These are phyloP conservation scores for Rhinopithecus roxellana DNA, from an alignment of 2,113 vertebrate species.

Conservation along the genomic window DNA sequence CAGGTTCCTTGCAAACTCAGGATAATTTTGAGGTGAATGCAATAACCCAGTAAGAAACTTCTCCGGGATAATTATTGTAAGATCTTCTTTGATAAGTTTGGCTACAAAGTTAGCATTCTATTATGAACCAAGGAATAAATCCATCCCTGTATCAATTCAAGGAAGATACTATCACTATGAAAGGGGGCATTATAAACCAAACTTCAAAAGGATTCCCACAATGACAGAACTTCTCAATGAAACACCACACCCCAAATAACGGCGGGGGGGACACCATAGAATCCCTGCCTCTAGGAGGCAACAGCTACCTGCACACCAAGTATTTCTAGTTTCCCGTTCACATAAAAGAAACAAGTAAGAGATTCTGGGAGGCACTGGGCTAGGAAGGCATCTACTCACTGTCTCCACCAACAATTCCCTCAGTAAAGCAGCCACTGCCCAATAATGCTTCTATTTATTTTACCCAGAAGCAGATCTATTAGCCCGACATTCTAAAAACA, in stretches of 20 bases:
- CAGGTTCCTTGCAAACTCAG: background rate
- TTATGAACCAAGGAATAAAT: background rate
- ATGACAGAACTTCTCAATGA: background rate
- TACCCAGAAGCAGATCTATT: conserved; percentile 65
- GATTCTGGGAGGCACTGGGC: background rate
- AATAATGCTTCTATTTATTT: conserved; percentile 57
- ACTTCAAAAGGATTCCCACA: background rate
- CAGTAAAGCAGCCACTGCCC: conserved; percentile 33
- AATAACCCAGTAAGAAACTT: background rate
- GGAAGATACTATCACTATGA: background rate
- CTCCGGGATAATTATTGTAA: background rate
- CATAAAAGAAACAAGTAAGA: background rate
- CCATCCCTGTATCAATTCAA: background rate
- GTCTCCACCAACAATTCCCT: background rate
- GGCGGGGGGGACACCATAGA: background rate
- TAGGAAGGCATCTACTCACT: background rate
- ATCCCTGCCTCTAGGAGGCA: background rate
- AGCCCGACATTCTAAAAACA: conserved; percentile 71
- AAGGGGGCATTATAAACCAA: background rate
- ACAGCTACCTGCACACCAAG: background rate
- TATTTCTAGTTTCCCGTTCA: background rate
- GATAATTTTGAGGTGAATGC: background rate
- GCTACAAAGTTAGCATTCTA: background rate
- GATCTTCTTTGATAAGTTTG: background rate
- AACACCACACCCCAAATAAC: background rate